These are phyloP conservation scores for Callorhinus ursinus DNA, from an alignment of 2,113 vertebrate species.

Conservation along the genomic window DNA sequence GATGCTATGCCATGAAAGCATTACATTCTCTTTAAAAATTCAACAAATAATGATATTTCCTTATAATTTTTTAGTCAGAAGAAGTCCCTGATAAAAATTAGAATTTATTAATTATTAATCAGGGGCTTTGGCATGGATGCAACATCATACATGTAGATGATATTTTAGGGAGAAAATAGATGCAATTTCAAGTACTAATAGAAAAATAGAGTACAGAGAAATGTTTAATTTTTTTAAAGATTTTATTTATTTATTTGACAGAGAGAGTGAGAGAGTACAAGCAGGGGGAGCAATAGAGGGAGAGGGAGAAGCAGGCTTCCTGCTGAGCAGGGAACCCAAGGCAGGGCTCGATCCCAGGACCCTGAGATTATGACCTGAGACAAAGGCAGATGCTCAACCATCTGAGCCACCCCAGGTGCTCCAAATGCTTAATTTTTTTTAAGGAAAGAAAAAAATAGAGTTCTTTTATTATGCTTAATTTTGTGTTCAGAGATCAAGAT, in stretches of 20 bases:
- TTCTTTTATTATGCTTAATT: neutral
- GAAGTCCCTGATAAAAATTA: slow-evolving; percentile 11
- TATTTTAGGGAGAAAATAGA: neutral
- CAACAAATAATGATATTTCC: slow-evolving; percentile 14
- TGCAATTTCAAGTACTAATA: neutral
- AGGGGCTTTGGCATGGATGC: neutral
- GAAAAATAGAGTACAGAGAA: slow-evolving; percentile 4
- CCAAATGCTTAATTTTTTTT: neutral
- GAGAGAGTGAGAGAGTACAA: no score
- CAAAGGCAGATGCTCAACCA: no score
- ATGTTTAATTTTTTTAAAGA: neutral
- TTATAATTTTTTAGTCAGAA: slow-evolving; percentile 1
- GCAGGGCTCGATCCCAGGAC: no score
- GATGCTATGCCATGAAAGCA: neutral
- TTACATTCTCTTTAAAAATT: slow-evolving; percentile 52
- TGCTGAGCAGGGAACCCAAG: no score
- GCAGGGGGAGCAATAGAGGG: no score
- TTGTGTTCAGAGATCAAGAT: neutral
- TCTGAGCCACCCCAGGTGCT: no score
- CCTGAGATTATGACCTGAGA: no score
- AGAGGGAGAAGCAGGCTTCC: no score
- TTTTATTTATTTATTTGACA: neutral
- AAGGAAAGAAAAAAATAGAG: neutral
- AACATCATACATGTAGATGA: neutral
- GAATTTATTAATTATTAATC: slow-evolving; percentile 34